Base-by-base conservation (phyloP, 1,140 invertebrate species). In the Proctacanthus coquilletti region DNA sequence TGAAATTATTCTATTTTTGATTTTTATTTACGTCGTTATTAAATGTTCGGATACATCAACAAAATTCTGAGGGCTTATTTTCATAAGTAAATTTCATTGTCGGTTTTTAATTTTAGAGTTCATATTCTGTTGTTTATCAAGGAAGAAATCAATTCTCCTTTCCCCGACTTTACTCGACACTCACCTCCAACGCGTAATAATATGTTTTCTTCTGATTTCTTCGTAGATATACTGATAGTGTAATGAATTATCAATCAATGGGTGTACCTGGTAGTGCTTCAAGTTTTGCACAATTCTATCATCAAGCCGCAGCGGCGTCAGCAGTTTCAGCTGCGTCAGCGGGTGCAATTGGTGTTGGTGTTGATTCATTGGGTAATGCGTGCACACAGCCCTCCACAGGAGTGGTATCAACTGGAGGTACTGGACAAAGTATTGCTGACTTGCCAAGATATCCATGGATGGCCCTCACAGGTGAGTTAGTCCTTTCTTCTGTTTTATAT, bases 371-470 rank as follows among this genome's bases (percentile, higher is more conserved):
- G 14, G 57, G 57, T 30, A 57, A 57, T 34, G 53, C 56, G 36
- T 68, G 64, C 50, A 68, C 68, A 42, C 77, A 78, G 53, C 72
- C 71, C 18, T 64, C 74, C 20, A 54, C 49, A 60, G 65, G 63
- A 43, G 64, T 61, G 40, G 46, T 63, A 42, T 55, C 58, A 5
- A 52, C 75, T 52, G 65, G 65, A 42, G 51, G 65, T 17, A 64
- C 77, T 47, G 70, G 77, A 50, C 69, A 80, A 66, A 73, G 81
- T 50, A 64, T 72, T 36, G 76, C 84, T 47, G 83, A 84, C 20
- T 84, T 91, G 53, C 85, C 86, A 11, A 72, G 86, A 53, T 92
- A 92, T 63, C 87, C 88, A n/a, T 93, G 88, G 88, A 92, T 93
- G 86, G 86, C 86, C 48, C 87, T 92, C 61, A 89, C 86, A 70